Conservation (phyloP, 2,797 vertebrate species). For the Lutjanus campechanus region DNA sequence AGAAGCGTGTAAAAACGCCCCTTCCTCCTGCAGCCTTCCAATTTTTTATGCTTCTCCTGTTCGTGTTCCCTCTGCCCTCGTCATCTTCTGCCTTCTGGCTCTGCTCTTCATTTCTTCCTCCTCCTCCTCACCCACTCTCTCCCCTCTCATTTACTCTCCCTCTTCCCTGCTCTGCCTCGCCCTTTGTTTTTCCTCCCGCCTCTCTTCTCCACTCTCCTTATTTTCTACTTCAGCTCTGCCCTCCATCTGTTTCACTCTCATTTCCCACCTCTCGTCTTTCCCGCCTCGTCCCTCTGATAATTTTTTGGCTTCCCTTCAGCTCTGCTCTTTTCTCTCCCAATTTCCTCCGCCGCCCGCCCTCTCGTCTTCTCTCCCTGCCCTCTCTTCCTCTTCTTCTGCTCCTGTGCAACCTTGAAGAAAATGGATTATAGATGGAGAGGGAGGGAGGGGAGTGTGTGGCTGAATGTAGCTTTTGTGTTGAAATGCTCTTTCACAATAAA, state of each 20-base stretch:
- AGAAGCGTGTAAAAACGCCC: constrained; percentile 2
- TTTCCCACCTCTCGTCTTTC: constrained; percentile 16
- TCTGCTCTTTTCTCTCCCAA: constrained; percentile 22
- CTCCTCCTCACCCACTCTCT: constrained; percentile 1
- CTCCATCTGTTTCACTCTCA: constrained; percentile 39
- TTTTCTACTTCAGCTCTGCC: constrained; percentile 6
- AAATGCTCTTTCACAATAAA: constrained; percentile 9
- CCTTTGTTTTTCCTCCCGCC: not conserved
- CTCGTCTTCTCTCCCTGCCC: not conserved
- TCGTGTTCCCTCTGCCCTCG: constrained; percentile 11
- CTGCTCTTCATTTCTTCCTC: constrained; percentile 13
- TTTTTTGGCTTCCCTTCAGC: constrained; percentile 38
- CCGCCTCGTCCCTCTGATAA: constrained; percentile 14
- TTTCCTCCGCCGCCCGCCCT: constrained; percentile 7
- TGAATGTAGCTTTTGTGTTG: constrained; percentile 49
- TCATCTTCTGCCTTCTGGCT: constrained; percentile 34
- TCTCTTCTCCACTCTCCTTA: not conserved
- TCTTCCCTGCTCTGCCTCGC: not conserved
- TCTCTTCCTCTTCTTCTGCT: constrained; percentile 20
- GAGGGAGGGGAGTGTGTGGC: not conserved
- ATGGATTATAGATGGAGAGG: constrained; percentile 48
- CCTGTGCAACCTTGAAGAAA: constrained; percentile 59
- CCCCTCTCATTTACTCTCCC: not conserved
- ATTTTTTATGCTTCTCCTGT: constrained; percentile 24
- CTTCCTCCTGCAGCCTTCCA: constrained; percentile 19